Base-by-base conservation (phyloP, 2,888 invertebrate species). In the Cyclophora punctaria region DNA sequence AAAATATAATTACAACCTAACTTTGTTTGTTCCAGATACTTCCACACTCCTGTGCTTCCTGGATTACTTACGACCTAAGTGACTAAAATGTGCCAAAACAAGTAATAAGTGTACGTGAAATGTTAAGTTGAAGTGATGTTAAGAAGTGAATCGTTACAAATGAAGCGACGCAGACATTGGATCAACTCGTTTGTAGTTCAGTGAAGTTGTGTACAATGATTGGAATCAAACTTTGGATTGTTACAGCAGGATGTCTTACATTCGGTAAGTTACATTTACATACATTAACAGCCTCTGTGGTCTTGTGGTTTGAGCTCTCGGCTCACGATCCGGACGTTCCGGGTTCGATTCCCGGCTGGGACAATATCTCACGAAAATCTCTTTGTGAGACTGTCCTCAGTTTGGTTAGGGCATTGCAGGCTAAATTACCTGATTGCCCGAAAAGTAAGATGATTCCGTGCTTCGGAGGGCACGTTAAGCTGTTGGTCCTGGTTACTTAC, bases 161-260 rank as follows among this genome's bases (percentile, higher is more conserved):
- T 86, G 85, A 83, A 75, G 86, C 86, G 85, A 60, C 82, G 75
- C 56, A 75, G 73, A 73, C 63, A 60, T 55, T 66, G 71, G 64
- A 51, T 56, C 56, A 56, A 55, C 34, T 57, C 57, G 49, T 58
- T 62, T 49, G 66, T 66, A 52, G 68, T 72, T 59, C 73, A 78
- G 74, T 82, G 78, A 78, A 69, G 54, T 57, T 44, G 44, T 52
- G 5, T 37, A 61, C 55, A 64, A 83, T 83, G 81, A 67, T 68
- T 55, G 56, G 57, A 41, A 60, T 54, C 52, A 58, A 52, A 44
- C 56, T 60, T 56, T 77, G 76, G 77, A 65, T 75, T 54, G 50
- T 72, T 48, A 49, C 78, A 40, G 52, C 70, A 69, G 79, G 75
- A 79, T 82, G 78, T 60, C 52, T 75, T 51, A 61, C 64, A 40